These are phyloP conservation scores for human DNA, from an alignment of 2,113 vertebrate species.

Conservation along the genomic window DNA sequence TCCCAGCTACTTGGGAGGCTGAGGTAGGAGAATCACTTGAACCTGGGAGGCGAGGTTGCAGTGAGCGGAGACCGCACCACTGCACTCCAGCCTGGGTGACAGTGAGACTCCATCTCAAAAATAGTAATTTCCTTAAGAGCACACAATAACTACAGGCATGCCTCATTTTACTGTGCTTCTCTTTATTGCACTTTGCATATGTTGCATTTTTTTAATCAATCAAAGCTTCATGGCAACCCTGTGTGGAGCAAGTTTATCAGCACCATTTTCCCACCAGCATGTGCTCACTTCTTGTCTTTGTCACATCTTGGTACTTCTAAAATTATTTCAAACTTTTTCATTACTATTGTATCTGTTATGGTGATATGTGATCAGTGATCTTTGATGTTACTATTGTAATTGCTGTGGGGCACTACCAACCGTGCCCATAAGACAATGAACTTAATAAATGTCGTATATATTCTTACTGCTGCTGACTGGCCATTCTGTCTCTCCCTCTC, in stretches of 20 bases:
- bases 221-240: background rate
- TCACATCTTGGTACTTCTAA: background rate
- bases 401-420: background rate
- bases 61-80: too few relatives aligned
- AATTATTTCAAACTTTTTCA: background rate
- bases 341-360: background rate
- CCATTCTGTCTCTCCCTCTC: background rate
- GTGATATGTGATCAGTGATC: background rate
- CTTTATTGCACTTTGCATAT: background rate
- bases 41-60: too few relatives aligned
- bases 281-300: background rate
- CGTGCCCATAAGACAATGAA: background rate
- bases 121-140: background rate
- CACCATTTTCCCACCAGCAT: background rate
- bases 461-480: background rate
- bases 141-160: background rate
- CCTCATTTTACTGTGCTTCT: background rate
- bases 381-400: background rate
- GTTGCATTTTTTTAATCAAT: background rate
- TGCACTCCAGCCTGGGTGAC: too few relatives aligned
- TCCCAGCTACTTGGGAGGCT: too few relatives aligned
- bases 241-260: background rate
- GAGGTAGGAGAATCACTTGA: too few relatives aligned
- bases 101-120: too few relatives aligned
- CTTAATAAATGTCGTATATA: background rate